Conservation (phyloP, 2,888 invertebrate genomes). For the Aphidoletes aphidimyza region DNA sequence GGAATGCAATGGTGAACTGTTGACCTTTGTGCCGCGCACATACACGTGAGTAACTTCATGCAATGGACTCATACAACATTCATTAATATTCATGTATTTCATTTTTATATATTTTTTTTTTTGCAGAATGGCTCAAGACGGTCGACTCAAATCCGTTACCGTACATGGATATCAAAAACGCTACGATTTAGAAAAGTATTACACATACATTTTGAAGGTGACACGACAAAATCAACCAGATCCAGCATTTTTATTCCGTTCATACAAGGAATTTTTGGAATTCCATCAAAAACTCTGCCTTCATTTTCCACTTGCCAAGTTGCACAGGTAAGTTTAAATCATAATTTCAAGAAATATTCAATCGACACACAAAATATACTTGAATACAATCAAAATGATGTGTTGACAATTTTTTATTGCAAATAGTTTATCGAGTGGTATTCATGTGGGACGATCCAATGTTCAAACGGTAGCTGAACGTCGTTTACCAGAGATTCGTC, state of each 20-base stretch:
- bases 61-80: slow-evolving; percentile 50
- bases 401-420: not conserved
- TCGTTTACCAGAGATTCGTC: slow-evolving; percentile 87
- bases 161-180: slow-evolving; percentile 93
- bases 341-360: too few relatives aligned
- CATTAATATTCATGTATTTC: not conserved
- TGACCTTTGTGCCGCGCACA: slow-evolving; percentile 93
- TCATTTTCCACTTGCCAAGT: slow-evolving; percentile 89
- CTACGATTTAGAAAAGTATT: slow-evolving; percentile 97
- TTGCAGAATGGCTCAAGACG: slow-evolving; percentile 86
- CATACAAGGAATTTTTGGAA: slow-evolving; percentile 97
- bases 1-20: slow-evolving; percentile 79
- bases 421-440: slow-evolving; percentile 75
- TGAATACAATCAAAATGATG: too few relatives aligned
- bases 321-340: slow-evolving; percentile 78
- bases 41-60: slow-evolving; percentile 81
- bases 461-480: slow-evolving; percentile 94
- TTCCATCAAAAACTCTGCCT: slow-evolving; percentile 93
- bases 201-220: slow-evolving; percentile 89
- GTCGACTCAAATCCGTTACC: slow-evolving; percentile 84
- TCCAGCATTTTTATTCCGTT: slow-evolving; percentile 88
- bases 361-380: too few relatives aligned
- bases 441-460: slow-evolving; percentile 91
- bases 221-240: slow-evolving; percentile 87
- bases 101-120: slow-evolving; percentile 55